phyloP scores from a whole-genome alignment of 2,888 invertebrate genomes.

The Rotaria macrura region DNA sequence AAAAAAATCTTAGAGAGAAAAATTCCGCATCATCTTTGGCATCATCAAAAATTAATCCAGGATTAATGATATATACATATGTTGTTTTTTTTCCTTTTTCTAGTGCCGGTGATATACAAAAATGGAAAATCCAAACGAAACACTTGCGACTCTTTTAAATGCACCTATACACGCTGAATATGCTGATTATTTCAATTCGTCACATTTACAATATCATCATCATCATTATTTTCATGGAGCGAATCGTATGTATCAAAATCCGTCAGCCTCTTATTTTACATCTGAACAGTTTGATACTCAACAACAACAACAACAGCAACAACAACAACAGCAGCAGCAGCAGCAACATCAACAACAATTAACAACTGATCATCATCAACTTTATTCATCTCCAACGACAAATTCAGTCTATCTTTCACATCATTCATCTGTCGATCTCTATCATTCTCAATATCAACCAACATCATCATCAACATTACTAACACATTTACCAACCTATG shows the following conservation, averaged over 20 bases:
- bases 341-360: not conserved
- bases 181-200: not conserved
- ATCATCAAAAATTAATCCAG: slow-evolving; percentile 10
- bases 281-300: not conserved
- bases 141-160: slow-evolving; percentile 1
- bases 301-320: not conserved
- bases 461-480: not conserved
- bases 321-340: not conserved
- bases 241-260: not conserved
- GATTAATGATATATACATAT: not conserved
- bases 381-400: slow-evolving; percentile 3
- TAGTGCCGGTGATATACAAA: not conserved
- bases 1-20: not conserved
- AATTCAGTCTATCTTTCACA: not conserved
- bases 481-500: not conserved
- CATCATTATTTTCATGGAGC: not conserved
- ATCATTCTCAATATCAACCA: slow-evolving; percentile 8
- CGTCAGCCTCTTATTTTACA: not conserved
- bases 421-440: not conserved
- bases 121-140: slow-evolving; percentile 7
- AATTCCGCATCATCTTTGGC: not conserved
- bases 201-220: slow-evolving; percentile 8
- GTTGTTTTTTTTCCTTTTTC: not conserved
- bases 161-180: not conserved
- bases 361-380: slow-evolving; percentile 12